Percentiles rank a stretch among this genome's conserved stretches.
These are phyloP conservation scores for Actenoides lindsayi DNA, from an alignment of 2,113 vertebrate genomes.

Conservation along the genomic window DNA sequence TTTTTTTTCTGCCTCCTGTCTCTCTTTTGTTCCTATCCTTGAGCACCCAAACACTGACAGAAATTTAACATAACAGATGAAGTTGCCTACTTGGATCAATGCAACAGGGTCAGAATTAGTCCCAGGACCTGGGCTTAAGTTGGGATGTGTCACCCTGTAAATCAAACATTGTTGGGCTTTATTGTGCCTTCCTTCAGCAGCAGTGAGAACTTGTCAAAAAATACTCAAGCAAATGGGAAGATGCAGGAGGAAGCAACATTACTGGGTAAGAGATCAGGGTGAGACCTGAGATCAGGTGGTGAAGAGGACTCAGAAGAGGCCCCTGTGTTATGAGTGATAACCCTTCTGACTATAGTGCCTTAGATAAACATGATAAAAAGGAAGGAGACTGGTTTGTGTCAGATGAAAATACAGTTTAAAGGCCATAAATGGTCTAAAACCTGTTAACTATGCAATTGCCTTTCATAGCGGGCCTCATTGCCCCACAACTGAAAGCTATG, in stretches of 20 bases:
- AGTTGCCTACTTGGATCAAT: background rate
- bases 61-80: background rate
- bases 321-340: background rate
- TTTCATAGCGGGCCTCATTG: background rate
- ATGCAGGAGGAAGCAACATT: background rate
- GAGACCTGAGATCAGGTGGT: background rate
- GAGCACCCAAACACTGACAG: background rate
- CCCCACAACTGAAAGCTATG: background rate
- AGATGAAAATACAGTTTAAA: background rate
- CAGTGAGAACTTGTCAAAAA: background rate
- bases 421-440: background rate
- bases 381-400: background rate
- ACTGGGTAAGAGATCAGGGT: background rate
- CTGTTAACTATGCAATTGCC: background rate
- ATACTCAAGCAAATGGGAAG: background rate
- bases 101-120: background rate
- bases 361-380: background rate
- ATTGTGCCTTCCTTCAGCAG: background rate
- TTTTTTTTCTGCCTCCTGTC: background rate
- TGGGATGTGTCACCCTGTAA: background rate
- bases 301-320: background rate
- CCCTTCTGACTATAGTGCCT: background rate
- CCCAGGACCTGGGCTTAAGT: background rate
- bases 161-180: background rate
- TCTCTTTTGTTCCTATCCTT: background rate